Conservation (phyloP, 1,140 invertebrate species). For the Lordiphosa collinella region DNA sequence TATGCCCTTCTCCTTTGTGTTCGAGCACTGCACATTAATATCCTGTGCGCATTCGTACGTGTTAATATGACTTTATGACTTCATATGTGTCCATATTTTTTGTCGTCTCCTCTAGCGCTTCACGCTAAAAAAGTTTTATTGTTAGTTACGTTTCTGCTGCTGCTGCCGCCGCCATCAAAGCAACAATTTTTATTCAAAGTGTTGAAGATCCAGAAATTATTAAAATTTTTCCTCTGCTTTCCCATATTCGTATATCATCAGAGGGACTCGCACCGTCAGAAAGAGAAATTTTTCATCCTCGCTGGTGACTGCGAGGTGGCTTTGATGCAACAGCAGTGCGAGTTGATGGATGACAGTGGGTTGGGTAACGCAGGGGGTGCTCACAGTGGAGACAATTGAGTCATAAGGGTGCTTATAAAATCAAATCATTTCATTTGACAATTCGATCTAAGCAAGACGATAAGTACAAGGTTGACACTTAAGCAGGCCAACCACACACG, state of each 20-base stretch:
- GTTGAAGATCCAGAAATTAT: slow-evolving; percentile 75
- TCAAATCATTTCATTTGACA: no score
- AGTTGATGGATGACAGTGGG: slow-evolving; percentile 31
- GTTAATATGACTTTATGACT: slow-evolving; percentile 78
- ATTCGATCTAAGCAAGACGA: no score
- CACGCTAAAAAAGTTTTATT: slow-evolving; percentile 73
- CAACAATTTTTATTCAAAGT: slow-evolving; percentile 76
- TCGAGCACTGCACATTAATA: slow-evolving; percentile 67
- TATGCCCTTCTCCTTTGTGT: slow-evolving; percentile 23
- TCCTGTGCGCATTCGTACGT: slow-evolving; percentile 78
- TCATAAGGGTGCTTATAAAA: neutral
- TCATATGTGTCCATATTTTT: slow-evolving; percentile 77
- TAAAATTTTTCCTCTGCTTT: slow-evolving; percentile 56
- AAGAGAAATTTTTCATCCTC: slow-evolving; percentile 46
- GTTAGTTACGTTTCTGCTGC: slow-evolving; percentile 57
- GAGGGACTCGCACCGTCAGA: slow-evolving; percentile 35
- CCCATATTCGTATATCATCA: slow-evolving; percentile 39
- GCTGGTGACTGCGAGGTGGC: slow-evolving; percentile 23
- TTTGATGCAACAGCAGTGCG: slow-evolving; percentile 7
- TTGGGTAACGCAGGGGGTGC: neutral
- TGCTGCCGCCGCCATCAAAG: slow-evolving; percentile 50
- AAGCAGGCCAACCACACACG: no score
- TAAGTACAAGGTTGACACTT: no score
- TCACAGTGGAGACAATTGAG: slow-evolving; percentile 1
- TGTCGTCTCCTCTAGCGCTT: slow-evolving; percentile 59